Evolutionary conservation across 2,113 vertebrate species (phyloP).

Genomic region (Cinclus mexicanus): DNA sequence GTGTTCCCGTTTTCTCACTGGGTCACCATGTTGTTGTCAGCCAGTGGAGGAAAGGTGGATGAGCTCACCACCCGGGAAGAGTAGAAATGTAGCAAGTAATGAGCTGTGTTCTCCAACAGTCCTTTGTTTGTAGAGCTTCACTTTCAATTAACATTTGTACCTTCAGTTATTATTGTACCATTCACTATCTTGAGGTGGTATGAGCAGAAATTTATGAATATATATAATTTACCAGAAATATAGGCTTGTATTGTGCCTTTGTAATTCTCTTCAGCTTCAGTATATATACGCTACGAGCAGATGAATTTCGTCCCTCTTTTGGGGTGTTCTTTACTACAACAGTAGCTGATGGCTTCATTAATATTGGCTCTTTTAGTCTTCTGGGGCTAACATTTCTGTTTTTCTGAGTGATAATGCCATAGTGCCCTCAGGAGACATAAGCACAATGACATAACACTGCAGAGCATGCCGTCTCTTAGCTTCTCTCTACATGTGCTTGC

Average conservation of each 20-base stretch:
- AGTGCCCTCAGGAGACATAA: conserved; percentile 38
- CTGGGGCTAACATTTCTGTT: not conserved
- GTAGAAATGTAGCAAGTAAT: conserved; percentile 7
- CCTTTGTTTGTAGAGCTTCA: not conserved
- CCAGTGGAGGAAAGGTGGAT: not conserved
- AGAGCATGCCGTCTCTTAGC: conserved; percentile 29
- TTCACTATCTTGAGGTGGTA: conserved; percentile 36
- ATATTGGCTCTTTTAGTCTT: not conserved
- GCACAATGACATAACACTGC: conserved; percentile 35
- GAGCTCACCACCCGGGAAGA: not conserved
- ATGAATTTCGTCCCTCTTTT: not conserved
- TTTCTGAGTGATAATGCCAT: conserved; percentile 1
- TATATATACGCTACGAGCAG: not conserved
- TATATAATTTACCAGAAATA: conserved; percentile 50
- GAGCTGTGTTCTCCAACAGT: not conserved
- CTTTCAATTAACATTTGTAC: not conserved
- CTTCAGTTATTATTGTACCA: conserved; percentile 6
- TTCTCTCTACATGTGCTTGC: conserved; percentile 10
- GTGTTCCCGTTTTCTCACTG: not conserved
- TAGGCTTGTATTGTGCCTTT: conserved; percentile 42
- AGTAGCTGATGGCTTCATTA: conserved; percentile 25
- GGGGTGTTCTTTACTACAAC: not conserved
- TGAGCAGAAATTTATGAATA: conserved; percentile 19
- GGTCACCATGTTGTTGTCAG: not conserved
- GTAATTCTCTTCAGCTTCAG: conserved; percentile 46